Evolutionary conservation across 2,888 invertebrate genomes (phyloP).

Genomic region (Horisme vitalbata): DNA sequence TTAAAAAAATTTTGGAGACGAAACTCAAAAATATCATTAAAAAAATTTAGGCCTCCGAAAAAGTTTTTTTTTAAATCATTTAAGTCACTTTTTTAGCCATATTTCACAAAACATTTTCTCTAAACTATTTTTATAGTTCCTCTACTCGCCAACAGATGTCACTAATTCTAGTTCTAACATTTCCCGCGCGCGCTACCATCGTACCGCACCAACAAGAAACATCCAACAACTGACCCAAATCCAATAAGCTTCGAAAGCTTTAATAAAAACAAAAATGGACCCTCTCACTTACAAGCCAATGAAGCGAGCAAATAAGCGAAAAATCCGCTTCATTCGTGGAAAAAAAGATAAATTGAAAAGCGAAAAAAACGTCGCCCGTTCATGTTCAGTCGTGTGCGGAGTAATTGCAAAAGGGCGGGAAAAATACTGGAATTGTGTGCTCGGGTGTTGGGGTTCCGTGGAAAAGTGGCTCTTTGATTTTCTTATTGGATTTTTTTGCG

Average conservation of each 20-base stretch:
- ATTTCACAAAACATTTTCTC: too few relatives aligned
- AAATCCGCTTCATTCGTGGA: slow-evolving; percentile 74
- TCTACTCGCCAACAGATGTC: slow-evolving; percentile 20
- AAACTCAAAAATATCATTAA: too few relatives aligned
- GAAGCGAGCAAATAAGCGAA: slow-evolving; percentile 81
- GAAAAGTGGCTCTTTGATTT: neutral
- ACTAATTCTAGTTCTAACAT: slow-evolving; percentile 41
- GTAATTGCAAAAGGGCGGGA: slow-evolving; percentile 71
- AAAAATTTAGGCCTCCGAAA: too few relatives aligned
- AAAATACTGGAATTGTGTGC: slow-evolving; percentile 47
- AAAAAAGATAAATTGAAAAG: slow-evolving; percentile 75
- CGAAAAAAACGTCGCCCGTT: slow-evolving; percentile 64
- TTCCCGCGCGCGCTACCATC: slow-evolving; percentile 29
- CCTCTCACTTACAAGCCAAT: slow-evolving; percentile 81
- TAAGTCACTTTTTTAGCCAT: too few relatives aligned
- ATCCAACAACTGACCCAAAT: slow-evolving; percentile 57
- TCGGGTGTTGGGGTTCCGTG: slow-evolving; percentile 49
- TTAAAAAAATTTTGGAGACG: too few relatives aligned
- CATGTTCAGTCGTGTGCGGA: slow-evolving; percentile 65
- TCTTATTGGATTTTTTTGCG: slow-evolving; percentile 4
- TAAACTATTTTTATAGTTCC: slow-evolving; percentile 4
- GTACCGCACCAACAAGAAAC: slow-evolving; percentile 42
- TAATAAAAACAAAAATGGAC: slow-evolving; percentile 58
- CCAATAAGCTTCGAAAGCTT: slow-evolving; percentile 53
- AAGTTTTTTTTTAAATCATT: too few relatives aligned